Conservation (phyloP, 1,140 invertebrate species). For the Heterodera carotae region DNA sequence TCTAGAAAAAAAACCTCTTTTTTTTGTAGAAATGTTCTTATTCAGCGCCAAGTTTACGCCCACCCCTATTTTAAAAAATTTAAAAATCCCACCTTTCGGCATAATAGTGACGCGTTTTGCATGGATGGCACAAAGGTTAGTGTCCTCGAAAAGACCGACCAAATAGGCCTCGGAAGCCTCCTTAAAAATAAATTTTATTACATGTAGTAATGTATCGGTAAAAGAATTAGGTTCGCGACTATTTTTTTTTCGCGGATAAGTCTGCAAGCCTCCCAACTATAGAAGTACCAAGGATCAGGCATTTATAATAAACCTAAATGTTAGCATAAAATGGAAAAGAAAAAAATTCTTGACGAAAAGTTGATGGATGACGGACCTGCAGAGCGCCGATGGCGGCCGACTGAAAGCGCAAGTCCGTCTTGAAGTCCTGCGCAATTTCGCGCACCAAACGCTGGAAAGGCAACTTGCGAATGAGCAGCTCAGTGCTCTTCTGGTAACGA, state of each 20-base stretch:
- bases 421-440: slow-evolving; percentile 82
- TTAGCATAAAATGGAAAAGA: too few relatives aligned
- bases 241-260: too few relatives aligned
- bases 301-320: too few relatives aligned
- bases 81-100: slow-evolving; percentile 72
- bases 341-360: not conserved
- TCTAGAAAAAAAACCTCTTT: too few relatives aligned
- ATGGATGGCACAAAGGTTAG: slow-evolving; percentile 89
- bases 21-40: too few relatives aligned
- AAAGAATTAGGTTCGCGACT: too few relatives aligned
- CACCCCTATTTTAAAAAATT: too few relatives aligned
- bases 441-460: slow-evolving; percentile 69
- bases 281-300: too few relatives aligned
- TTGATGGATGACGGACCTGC: slow-evolving; percentile 68
- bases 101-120: slow-evolving; percentile 92
- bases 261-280: too few relatives aligned
- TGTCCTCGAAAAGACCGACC: slow-evolving; percentile 85
- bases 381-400: slow-evolving; percentile 70
- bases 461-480: slow-evolving; percentile 73
- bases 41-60: too few relatives aligned
- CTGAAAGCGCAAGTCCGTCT: slow-evolving; percentile 79
- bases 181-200: not conserved
- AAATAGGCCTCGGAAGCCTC: slow-evolving; percentile 87
- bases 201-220: too few relatives aligned
- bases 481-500: slow-evolving; percentile 74